Percentiles rank a stretch among this genome's conserved stretches.
Conservation (phyloP, 2,113 vertebrate genomes). For the Caretta caretta region DNA sequence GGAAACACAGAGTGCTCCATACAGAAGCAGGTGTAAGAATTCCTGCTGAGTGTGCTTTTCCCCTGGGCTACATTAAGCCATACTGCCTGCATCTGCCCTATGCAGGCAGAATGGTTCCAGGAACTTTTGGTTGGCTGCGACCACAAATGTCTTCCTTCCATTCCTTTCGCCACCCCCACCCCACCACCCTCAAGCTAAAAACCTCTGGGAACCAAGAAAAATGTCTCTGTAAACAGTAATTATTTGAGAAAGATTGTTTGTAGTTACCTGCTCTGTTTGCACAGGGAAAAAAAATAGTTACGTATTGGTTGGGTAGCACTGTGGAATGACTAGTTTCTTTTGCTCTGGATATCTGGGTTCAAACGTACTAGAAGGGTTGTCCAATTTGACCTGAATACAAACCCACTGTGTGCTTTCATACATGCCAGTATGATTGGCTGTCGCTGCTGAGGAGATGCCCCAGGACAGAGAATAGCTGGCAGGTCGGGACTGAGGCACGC, state of each 20-base stretch:
- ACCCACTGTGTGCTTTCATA: background rate
- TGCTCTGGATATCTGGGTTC: background rate
- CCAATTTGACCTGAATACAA: background rate
- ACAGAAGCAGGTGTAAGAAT: background rate
- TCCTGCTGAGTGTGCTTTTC: background rate
- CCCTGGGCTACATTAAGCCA: background rate
- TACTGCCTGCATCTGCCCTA: background rate
- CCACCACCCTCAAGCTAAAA: background rate
- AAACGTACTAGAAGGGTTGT: background rate
- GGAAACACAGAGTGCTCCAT: background rate
- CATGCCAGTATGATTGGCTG: background rate
- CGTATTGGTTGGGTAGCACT: background rate
- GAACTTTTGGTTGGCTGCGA: background rate
- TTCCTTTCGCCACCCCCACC: background rate
- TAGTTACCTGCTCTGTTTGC: background rate
- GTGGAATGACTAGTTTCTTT: background rate
- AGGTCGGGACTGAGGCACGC: background rate
- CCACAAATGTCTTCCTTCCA: background rate
- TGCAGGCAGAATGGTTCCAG: background rate
- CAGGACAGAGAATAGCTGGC: background rate
- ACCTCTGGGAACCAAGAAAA: background rate
- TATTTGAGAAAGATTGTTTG: background rate
- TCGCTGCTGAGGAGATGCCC: background rate
- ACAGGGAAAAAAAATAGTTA: no score
- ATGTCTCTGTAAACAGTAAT: background rate